Evolutionary conservation across 2,113 vertebrate genomes (phyloP).

Genomic region (Fregetta grallaria): DNA sequence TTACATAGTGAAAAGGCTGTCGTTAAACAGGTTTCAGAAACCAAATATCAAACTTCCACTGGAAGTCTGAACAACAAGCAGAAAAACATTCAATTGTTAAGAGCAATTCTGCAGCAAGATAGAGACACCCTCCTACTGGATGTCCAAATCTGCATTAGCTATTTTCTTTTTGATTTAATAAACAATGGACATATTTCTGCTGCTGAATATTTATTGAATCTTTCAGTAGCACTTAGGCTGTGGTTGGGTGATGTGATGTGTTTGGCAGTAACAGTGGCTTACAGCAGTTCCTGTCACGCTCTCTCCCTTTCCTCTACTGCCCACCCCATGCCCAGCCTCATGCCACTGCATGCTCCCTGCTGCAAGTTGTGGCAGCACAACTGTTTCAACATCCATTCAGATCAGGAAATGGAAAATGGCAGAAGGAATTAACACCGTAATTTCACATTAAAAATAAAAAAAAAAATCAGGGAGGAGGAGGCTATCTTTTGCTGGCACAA

Average conservation of each 20-base stretch:
- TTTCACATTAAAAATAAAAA: neutral
- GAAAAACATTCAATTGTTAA: neutral
- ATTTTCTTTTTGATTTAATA: neutral
- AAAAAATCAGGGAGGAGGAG: rapidly evolving
- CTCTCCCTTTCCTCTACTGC: neutral
- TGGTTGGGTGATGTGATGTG: neutral
- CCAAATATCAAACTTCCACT: neutral
- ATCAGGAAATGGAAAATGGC: constrained; percentile 15
- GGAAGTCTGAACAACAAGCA: neutral
- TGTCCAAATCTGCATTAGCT: neutral
- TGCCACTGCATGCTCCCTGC: neutral
- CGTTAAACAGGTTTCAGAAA: neutral
- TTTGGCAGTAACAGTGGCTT: neutral
- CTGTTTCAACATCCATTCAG: constrained; percentile 41
- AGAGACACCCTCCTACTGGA: neutral
- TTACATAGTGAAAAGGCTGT: neutral
- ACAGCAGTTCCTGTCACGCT: neutral
- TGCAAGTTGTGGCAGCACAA: constrained; percentile 31
- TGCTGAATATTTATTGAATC: neutral
- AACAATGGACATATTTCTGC: neutral
- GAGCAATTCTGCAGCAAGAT: neutral
- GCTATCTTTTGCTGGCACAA: neutral
- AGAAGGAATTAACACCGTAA: constrained; percentile 1
- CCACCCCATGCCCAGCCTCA: neutral
- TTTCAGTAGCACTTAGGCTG: constrained; percentile 1